Conservation (phyloP, 2,113 vertebrate species). For the Eretmodus cyanostictus region DNA sequence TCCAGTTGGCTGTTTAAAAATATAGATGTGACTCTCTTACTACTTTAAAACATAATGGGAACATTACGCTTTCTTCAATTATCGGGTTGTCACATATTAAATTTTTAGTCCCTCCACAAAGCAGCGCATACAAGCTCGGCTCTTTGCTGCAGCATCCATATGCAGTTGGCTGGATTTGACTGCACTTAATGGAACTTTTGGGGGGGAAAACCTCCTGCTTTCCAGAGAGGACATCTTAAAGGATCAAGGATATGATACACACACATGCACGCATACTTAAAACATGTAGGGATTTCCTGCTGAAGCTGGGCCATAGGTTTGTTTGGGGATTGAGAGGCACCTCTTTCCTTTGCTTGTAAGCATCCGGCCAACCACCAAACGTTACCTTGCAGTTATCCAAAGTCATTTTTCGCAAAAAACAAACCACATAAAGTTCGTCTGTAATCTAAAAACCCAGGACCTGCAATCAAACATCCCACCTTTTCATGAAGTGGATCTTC, state of each 20-base stretch:
- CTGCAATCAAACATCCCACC: background rate
- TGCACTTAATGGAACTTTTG: background rate
- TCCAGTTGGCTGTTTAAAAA: background rate
- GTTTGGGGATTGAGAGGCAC: constrained; percentile 18
- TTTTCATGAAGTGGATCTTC: background rate
- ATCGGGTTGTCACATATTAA: background rate
- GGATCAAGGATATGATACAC: background rate
- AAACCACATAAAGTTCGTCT: constrained; percentile 28
- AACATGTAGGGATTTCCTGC: constrained; percentile 14
- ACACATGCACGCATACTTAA: background rate
- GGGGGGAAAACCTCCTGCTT: background rate
- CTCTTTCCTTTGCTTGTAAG: constrained; percentile 36
- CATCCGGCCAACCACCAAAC: constrained; percentile 33
- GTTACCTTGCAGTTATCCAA: constrained; percentile 29
- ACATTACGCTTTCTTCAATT: background rate
- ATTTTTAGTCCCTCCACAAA: background rate
- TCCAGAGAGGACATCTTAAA: constrained; percentile 3
- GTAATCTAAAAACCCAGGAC: background rate
- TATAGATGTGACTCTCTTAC: background rate
- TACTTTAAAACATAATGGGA: background rate
- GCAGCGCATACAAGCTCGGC: background rate
- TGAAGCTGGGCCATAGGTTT: background rate
- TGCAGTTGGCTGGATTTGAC: background rate
- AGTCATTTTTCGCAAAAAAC: constrained; percentile 2
- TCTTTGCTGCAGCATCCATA: background rate